phyloP scores from a whole-genome alignment of 1,140 invertebrate species.

The Habropoda laboriosa region DNA sequence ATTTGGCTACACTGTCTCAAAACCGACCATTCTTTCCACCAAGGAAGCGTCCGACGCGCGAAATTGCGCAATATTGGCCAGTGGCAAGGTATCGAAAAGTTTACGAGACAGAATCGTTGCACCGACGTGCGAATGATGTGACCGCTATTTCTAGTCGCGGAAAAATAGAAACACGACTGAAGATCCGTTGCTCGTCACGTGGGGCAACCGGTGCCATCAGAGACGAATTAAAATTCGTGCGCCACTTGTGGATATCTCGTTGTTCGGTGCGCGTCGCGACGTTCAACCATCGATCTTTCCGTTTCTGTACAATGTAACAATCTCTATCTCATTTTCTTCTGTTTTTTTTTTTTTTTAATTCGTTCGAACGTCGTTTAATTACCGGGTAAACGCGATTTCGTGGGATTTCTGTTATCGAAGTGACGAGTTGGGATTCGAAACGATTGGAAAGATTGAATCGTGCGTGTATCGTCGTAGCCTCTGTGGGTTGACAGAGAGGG shows the following conservation, averaged over 20 bases:
- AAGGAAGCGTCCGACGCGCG: background rate
- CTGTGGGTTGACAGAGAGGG: too few species aligned
- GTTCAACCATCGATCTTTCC: background rate
- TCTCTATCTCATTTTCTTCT: too few species aligned
- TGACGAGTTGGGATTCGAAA: too few species aligned
- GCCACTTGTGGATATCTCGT: constrained; percentile 25
- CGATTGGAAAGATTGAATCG: too few species aligned
- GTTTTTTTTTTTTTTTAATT: too few species aligned
- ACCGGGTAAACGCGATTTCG: too few species aligned
- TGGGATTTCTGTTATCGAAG: too few species aligned
- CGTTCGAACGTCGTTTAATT: too few species aligned
- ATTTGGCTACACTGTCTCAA: background rate
- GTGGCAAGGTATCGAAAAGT: background rate
- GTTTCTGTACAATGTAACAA: too few species aligned
- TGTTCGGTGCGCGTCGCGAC: constrained; percentile 54
- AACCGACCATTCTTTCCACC: background rate
- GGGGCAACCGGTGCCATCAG: background rate
- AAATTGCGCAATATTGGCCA: constrained; percentile 1
- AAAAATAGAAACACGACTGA: constrained; percentile 39
- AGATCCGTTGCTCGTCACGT: constrained; percentile 6
- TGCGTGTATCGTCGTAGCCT: too few species aligned
- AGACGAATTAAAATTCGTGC: constrained; percentile 46
- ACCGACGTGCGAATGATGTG: constrained; percentile 7
- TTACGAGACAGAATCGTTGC: background rate
- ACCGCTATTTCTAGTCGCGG: constrained; percentile 25